Base-by-base conservation (phyloP, 2,113 vertebrate genomes). In the Prietella phreatophila region DNA sequence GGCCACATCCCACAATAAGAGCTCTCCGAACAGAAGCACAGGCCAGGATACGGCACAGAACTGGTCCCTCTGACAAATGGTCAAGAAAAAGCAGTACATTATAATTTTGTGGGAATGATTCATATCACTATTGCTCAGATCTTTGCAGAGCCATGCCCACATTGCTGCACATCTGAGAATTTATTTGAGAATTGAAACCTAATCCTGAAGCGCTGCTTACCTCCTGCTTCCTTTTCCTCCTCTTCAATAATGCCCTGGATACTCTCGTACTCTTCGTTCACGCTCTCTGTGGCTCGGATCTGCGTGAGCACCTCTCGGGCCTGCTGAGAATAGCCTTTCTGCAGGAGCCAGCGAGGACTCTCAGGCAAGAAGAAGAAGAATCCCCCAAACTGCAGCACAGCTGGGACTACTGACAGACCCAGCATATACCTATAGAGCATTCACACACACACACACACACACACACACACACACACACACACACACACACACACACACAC, bases 271-370 rank as follows among this genome's bases (percentile, higher is more conserved):
- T 95, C 95, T 13, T 93, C 91, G 0, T 94, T 92, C 0, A 94
- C 67, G 33, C 96, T 95, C 84, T 96, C 96, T 0, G 97, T 96
- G 36, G 94, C 95, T 87, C 95, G 95, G 93, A 99, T 98, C 67
- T 93, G 95, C 87, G 93, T 94, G 5, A 99, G 96, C 73, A 97
- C 96, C 22, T 93, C 93, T 0, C 93, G 95, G 27, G 97, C 97
- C 89, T 97, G 96, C 89, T 97, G 94, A 82, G 94, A 94, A 78
- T 95, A 95, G 14, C 97, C 98, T 91, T 97, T 98, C 90, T 99
- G 97, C 90, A 99, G 96, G 15, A 99, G 97, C 98, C 98, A 99
- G 60, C 98, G 96, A 10, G 98, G 98, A 90, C 98, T 99, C 93
- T 99, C 98, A 0, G 98, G 98, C 78, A 99, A 95, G 88, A 99